Evolutionary conservation across 2,113 vertebrate genomes (phyloP), one percentile per base, ranked within the genome.

Genomic region (Gobio gobio): DNA sequence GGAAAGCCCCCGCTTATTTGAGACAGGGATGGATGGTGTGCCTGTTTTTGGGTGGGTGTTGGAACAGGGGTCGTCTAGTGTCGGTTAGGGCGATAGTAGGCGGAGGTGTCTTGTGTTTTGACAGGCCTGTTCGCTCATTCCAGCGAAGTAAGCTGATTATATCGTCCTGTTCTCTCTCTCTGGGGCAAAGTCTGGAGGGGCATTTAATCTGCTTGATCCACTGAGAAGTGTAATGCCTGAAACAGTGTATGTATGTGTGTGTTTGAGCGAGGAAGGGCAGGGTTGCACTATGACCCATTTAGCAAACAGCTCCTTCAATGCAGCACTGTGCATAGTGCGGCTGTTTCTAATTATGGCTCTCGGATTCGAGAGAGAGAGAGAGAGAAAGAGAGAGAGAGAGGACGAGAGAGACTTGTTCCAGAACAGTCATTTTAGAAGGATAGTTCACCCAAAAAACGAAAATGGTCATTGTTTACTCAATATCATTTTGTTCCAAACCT

Each of bases 271-370:
- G 81, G 86, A 79, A 78, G 83, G 81, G 86, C 49, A 36, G 51
- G 79, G 86, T 88, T 90, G 90, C 89, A 90, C 91, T 90, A 82
- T 90, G 89, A 90, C 91, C 91, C 86, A 90, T 87, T 91, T 90
- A 86, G 84, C 84, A 78, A 86, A 80, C 86, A 84, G 76, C 80
- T 83, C 84, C 68, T 72, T 88, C 63, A 79, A 70, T 88, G 83
- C 85, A 82, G 86, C 75, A 78, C 73, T 83, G 86, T 86, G 82
- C 66, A 84, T 59, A 82, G 54, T 86, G 63, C 14, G 83, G 78
- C 88, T 91, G 91, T 89, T 90, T 90, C 85, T 89, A 90, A 90
- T 91, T 91, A 89, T 84, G 76, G 33, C 51, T 86, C 72, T 59
- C 56, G 40, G 45, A 72, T 74, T 54, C 40, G 20, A 26, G 73